phyloP scores from a whole-genome alignment of 2,888 invertebrate species.

The Nesidiocoris tenuis region DNA sequence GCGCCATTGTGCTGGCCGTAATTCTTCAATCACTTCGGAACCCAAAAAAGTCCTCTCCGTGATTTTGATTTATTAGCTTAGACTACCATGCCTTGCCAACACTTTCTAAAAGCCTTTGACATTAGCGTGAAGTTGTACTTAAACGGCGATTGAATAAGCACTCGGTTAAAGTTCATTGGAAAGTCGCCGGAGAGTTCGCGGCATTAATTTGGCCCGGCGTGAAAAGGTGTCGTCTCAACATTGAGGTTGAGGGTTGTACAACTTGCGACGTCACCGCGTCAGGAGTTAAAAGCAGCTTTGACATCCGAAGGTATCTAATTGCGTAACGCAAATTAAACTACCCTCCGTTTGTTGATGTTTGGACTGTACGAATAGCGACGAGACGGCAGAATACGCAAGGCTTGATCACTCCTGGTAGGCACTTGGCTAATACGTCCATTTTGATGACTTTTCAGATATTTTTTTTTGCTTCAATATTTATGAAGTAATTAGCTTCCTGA shows the following conservation, averaged over 20 bases:
- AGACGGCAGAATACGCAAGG: no score
- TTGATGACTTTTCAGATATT: no score
- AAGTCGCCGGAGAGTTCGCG: neutral
- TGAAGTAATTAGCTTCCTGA: no score
- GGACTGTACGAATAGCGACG: neutral
- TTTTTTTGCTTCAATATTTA: no score
- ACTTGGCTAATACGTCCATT: no score
- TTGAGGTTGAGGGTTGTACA: neutral
- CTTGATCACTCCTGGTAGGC: no score
- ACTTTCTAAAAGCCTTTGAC: neutral
- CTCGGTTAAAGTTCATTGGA: neutral
- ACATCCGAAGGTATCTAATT: neutral
- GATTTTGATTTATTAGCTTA: no score
- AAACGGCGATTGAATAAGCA: neutral
- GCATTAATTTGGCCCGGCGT: neutral
- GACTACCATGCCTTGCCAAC: no score
- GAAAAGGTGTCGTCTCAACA: neutral
- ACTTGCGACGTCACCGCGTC: neutral
- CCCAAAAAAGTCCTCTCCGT: no score
- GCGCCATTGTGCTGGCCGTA: no score
- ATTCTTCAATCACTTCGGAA: no score
- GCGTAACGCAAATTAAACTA: neutral
- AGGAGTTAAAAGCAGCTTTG: neutral
- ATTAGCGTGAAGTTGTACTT: neutral
- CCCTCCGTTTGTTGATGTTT: neutral